Base-by-base conservation (phyloP, 2,113 vertebrate genomes). In the Labrus mixtus region DNA sequence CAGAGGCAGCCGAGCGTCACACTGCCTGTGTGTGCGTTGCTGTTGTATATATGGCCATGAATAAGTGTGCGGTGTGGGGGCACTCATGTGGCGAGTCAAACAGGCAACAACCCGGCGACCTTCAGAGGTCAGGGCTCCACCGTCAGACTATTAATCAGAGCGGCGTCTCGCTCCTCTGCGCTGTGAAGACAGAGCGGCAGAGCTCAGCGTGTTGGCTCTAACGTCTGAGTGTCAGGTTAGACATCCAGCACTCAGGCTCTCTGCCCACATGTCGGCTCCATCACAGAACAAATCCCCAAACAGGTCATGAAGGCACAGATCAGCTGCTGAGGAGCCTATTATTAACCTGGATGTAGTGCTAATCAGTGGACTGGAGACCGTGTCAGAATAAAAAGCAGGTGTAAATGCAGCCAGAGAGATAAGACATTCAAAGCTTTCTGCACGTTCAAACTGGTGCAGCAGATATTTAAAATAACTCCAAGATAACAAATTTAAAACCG, bases 51-150 rank as follows among this genome's bases (percentile, higher is more conserved):
- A 17, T 53, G 43, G 33, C 54, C 83, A 84, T 85, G 79, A 78
- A 82, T 73, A 65, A 57, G 65, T 57, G 70, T n/a, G 71, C 36
- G 46, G 55, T 17, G 61, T 29, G 55, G n/a, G 48, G n/a, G 48
- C 48, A 25, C 60, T 70, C 22, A 58, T 74, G 87, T 75, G 77
- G 68, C 79, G 23, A 67, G 78, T 81, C 74, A 84, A 80, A 86
- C 82, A 83, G 84, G 82, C 79, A 86, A 82, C 76, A 85, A 87
- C 86, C 83, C 16, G 67, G 66, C 39, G 77, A 86, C 89, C 88
- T 89, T 90, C 75, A 70, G 88, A 77, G 89, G 89, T 87, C 85
- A 87, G 61, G 74, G 82, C 83, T 74, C 8, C 74, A 39, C 57
- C 37, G 37, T 69, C 56, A 66, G 70, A 69, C 87, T 69, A 88